Percentiles rank a stretch among this genome's conserved stretches.
Evolutionary conservation across 2,888 invertebrate species (phyloP).

Genomic region (Sipha maydis): DNA sequence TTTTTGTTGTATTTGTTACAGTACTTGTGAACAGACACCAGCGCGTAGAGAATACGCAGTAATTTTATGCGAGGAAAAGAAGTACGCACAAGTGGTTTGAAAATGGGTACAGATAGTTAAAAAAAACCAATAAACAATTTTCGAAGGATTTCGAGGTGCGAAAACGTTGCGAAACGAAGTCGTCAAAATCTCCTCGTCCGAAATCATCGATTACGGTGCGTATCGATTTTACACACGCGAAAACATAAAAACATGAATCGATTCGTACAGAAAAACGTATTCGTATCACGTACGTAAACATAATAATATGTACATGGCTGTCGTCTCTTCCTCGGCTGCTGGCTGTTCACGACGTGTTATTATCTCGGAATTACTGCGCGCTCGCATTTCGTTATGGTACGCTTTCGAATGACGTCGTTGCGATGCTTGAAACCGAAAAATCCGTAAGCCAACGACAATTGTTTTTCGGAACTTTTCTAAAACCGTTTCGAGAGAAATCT

Average conservation of each 20-base stretch:
- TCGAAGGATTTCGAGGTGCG: background rate
- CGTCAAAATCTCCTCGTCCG: slow-evolving; percentile 4
- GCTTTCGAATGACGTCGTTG: too few species aligned
- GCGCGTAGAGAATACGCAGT: background rate
- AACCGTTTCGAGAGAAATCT: background rate
- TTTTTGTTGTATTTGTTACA: background rate
- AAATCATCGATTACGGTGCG: background rate
- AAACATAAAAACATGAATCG: background rate
- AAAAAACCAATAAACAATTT: slow-evolving; percentile 16
- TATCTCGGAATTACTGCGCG: too few species aligned
- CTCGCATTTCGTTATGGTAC: too few species aligned
- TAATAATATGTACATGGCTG: too few species aligned
- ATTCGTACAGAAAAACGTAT: too few species aligned
- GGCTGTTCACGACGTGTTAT: too few species aligned
- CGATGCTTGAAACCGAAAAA: too few species aligned
- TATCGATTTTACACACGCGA: too few species aligned
- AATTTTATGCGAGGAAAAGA: background rate
- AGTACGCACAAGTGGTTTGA: background rate
- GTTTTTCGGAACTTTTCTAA: too few species aligned
- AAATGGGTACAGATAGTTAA: background rate
- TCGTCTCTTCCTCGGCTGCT: too few species aligned
- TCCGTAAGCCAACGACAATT: too few species aligned
- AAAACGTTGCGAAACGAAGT: slow-evolving; percentile 5
- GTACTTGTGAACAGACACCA: background rate
- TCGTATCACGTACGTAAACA: too few species aligned